Base-by-base conservation (phyloP, 2,888 invertebrate species). In the Malacosoma neustria region DNA sequence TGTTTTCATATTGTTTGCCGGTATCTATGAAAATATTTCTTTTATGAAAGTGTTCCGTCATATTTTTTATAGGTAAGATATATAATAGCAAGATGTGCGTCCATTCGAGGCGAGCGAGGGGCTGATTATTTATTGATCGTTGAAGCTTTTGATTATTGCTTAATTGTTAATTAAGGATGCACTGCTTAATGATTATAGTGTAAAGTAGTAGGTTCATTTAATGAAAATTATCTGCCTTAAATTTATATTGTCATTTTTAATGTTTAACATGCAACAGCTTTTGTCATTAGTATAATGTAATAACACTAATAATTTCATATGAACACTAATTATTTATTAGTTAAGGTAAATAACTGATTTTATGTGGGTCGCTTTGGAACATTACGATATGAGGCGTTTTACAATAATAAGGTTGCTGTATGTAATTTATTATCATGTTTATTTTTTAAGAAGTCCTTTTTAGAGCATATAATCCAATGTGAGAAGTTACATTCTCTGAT, bases 161-260 rank as follows among this genome's bases (percentile, higher is more conserved):
- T 68, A 53, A 66, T 63, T 67, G 65, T 69, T 68, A 64, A 66
- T n/a, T n/a, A n/a, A 70, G 71, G 63, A 63, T 65, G 65, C 68
- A 70, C 68, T 66, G 72, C 72, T 71, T 66, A 54, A 63, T 58
- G 64, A 61, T 63, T 61, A 51, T 64, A 58, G 62, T 63, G 63
- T 57, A 56, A 69, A 67, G 65, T 66, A 57, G 54, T 64, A n/a
- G 65, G 65, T 69, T 54, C 58, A 43, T 58, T 67, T 57, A 65
- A 64, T 66, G 63, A 61, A 58, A 49, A 61, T 58, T 51, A 61
- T 67, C 66, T 72, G 73, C 73, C 73, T 74, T 74, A 72, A 61
- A 65, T 63, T 22, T 22, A 4, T 22, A 22, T 22, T 61, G 50
- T 60, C 57, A 56, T 42, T 22, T 4, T 22, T 22, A 5, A 6